Conservation (phyloP, 1,140 invertebrate species). For the Phenacoccus solenopsis region DNA sequence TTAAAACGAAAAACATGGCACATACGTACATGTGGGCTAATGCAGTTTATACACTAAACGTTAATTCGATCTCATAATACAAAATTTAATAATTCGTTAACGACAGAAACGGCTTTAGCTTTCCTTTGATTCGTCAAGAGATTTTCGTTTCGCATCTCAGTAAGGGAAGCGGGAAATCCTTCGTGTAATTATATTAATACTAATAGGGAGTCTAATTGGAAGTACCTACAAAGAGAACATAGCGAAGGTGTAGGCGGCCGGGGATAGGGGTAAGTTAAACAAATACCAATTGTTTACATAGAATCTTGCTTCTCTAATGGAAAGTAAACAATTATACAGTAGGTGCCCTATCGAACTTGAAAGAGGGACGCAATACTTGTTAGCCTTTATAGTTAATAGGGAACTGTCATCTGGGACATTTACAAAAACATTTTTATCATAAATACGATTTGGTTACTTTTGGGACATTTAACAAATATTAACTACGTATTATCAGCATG, state of each 20-base stretch:
- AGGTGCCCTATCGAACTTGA: neutral
- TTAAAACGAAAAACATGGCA: too few relatives aligned
- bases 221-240: conserved; percentile 12
- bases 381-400: conserved; percentile 15
- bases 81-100: neutral
- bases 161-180: neutral
- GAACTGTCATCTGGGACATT: conserved; percentile 5
- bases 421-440: neutral
- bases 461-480: neutral
- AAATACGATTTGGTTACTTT: neutral
- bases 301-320: conserved; percentile 17
- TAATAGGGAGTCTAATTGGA: conserved; percentile 17
- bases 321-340: conserved; percentile 18
- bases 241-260: neutral
- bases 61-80: neutral
- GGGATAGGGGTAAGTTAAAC: neutral
- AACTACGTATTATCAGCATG: too few relatives aligned
- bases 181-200: conserved; percentile 11
- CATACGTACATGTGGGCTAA: too few relatives aligned
- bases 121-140: neutral
- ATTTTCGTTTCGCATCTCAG: neutral
- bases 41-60: neutral
- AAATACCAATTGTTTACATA: conserved; percentile 17
- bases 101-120: neutral
- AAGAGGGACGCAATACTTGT: conserved; percentile 5